Evolutionary conservation across 2,888 invertebrate genomes (phyloP).

Genomic region (Microplitis manilae): DNA sequence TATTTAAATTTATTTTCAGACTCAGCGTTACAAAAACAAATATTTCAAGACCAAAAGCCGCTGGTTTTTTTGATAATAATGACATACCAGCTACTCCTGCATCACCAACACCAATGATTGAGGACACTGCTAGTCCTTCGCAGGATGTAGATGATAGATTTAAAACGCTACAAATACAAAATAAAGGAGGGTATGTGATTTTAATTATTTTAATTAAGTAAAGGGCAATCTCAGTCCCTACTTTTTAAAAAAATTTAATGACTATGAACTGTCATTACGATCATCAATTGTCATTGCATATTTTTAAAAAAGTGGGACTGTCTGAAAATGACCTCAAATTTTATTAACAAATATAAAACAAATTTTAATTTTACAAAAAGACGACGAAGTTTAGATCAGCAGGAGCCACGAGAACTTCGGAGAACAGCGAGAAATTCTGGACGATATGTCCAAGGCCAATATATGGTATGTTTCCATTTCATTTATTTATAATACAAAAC

Average conservation of each 20-base stretch:
- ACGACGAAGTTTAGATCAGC: constrained; percentile 60
- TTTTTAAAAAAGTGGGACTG: too few relatives aligned
- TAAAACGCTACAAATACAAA: constrained; percentile 66
- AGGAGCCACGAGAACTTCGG: constrained; percentile 63
- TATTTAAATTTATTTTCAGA: constrained; percentile 21
- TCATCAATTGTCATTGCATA: too few relatives aligned
- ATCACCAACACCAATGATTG: constrained; percentile 60
- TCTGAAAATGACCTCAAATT: background rate
- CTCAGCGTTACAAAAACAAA: constrained; percentile 10
- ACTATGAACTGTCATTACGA: too few relatives aligned
- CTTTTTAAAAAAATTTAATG: too few relatives aligned
- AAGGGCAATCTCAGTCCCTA: background rate
- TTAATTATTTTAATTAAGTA: background rate
- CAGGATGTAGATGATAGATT: constrained; percentile 65
- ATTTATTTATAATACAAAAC: constrained; percentile 1
- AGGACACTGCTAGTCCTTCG: constrained; percentile 64
- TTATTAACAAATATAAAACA: constrained; percentile 9
- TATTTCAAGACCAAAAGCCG: constrained; percentile 19
- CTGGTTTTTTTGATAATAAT: constrained; percentile 60
- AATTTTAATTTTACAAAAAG: constrained; percentile 37
- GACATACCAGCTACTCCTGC: constrained; percentile 59
- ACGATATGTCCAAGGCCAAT: constrained; percentile 66
- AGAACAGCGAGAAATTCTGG: constrained; percentile 68
- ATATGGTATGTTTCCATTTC: constrained; percentile 60
- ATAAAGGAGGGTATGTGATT: constrained; percentile 55